These are phyloP conservation scores for Ammospiza caudacuta DNA, from an alignment of 2,113 vertebrate genomes.

Conservation along the genomic window DNA sequence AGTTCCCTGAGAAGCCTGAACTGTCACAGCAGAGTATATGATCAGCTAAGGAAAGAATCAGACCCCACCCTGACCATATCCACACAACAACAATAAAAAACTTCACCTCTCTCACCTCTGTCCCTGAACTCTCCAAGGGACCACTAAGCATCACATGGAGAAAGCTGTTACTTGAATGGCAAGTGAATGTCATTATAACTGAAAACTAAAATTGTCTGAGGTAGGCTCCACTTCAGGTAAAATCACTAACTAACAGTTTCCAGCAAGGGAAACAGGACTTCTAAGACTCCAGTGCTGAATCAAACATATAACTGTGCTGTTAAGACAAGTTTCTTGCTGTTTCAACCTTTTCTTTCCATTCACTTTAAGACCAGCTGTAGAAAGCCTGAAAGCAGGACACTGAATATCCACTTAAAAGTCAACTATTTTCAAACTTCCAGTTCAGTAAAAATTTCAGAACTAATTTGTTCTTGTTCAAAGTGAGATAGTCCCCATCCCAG, in stretches of 20 bases:
- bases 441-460: background rate
- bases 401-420: background rate
- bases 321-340: background rate
- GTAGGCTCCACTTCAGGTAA: background rate
- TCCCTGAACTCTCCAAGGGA: background rate
- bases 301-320: background rate
- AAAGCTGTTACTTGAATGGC: background rate
- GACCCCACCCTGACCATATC: background rate
- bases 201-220: background rate
- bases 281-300: background rate
- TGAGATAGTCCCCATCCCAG: background rate
- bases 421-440: background rate
- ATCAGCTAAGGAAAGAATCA: background rate
- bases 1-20: background rate
- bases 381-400: background rate
- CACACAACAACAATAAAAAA: background rate
- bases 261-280: background rate
- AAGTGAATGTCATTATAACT: background rate
- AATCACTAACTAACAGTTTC: background rate
- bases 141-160: background rate
- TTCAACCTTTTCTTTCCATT: background rate
- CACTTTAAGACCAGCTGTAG: background rate
- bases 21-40: background rate
- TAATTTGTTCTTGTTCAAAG: background rate
- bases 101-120: background rate